Base-by-base conservation (phyloP, 2,888 invertebrate species). In the Nipponacmea schrenckii region DNA sequence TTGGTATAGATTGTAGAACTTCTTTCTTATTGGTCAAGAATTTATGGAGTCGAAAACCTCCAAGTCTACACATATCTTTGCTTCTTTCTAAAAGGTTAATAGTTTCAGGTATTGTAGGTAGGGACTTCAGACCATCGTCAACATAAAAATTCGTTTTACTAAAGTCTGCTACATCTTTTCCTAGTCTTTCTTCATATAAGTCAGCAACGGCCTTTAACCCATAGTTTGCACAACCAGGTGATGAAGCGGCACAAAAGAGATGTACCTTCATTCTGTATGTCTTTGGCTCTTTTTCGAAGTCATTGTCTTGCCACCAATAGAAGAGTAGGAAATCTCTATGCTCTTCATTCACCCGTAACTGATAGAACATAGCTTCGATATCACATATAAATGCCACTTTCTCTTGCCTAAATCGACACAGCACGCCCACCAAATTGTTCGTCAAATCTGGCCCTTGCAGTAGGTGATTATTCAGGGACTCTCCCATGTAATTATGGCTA, bases 391-490 rank as follows among this genome's bases (percentile, higher is more conserved):
- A 26, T 39, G 75, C 79, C 17, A 78, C 64, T 24, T 67, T 67
- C 31, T 79, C 74, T 63, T 78, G 67, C 31, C 80, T 46, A 63
- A 80, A 80, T 45, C 77, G 65, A 3, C 72, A 48, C n/a, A 80
- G 63, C 12, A 75, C 78, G 14, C 77, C 80, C n/a, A 79, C n/a
- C 26, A 79, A 68, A 45, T 64, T 77, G 50, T 79, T 79, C 20
- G 69, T 76, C 15, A 79, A 69, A 64, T 80, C 78, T 15, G 80
- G 78, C 1, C 80, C 80, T 56, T 73, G 77, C 14, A 78, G 31
- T 17, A 79, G 65, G 27, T 69, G 62, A 17, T 72, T 66, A 62
- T 79, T 80, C 26, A 80, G 66, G 14, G 75, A 78, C 4, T 68
- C 50, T 7, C 77, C 77, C 31, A 74, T 26, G 44, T 66, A 77